phyloP scores from a whole-genome alignment of 2,797 vertebrate genomes.

The Microctenopoma steveboyesi region DNA sequence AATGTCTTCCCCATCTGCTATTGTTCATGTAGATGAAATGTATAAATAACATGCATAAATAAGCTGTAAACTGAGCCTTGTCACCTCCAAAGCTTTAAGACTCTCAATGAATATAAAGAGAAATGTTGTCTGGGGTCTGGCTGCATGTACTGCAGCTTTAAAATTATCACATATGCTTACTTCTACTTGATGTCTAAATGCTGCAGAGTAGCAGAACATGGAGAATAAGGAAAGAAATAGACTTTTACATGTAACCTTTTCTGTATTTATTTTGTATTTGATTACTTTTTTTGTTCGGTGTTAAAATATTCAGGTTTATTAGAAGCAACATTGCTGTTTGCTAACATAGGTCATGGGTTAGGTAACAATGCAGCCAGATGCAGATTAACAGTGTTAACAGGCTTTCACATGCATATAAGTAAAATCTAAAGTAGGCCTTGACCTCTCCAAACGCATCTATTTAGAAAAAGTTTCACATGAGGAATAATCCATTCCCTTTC shows the following conservation, averaged over 20 bases:
- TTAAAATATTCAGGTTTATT: neutral
- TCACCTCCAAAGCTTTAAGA: constrained; percentile 1
- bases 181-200: neutral
- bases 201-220: no score
- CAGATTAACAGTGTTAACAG: neutral
- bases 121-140: neutral
- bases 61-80: constrained; percentile 4
- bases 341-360: neutral
- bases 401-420: constrained; percentile 18
- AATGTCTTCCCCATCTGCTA: neutral
- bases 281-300: neutral
- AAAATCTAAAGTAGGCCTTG: constrained; percentile 33
- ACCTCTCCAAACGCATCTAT: constrained; percentile 36
- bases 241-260: no score
- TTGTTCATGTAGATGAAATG: neutral
- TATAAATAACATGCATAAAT: neutral
- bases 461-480: constrained; percentile 62
- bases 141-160: neutral
- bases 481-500: constrained; percentile 29
- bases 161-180: constrained; percentile 1
- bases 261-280: no score
- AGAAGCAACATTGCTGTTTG: neutral
- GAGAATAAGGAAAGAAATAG: neutral
- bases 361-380: neutral
- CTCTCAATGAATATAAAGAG: constrained; percentile 1